Evolutionary conservation across 2,888 invertebrate genomes (phyloP), one percentile per base, ranked within the genome.

Genomic region (Platycheirus albimanus): DNA sequence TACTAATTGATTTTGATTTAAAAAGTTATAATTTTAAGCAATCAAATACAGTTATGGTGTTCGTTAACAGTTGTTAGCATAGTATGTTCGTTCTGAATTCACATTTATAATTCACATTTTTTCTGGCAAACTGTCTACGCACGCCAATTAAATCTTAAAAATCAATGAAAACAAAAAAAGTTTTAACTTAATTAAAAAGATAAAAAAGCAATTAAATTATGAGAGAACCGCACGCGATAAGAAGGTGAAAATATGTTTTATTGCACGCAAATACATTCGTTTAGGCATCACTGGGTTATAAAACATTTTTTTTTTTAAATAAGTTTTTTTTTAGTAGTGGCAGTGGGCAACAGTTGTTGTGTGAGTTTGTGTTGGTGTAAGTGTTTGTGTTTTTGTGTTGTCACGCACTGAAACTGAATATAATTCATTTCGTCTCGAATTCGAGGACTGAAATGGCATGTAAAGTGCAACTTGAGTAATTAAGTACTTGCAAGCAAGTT

Each of bases 131-230:
- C n/a, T n/a, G n/a, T n/a, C n/a, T 24, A 33, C 8, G 30, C 8
- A 33, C 30, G 7, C 30, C 7, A 33, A 7, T 33, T 33, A 33
- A 33, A 33, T 33, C 30, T 33, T 4, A 7, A 33, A 33, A 33
- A 33, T 33, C 30, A 33, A 41, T 41, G 3, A 13, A 41, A 41
- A 58, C 15, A 41, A 61, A 61, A 45, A 30, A 30, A n/a, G 10
- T 43, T 45, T 61, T 45, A 6, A 24, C 30, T 45, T 61, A 61
- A 61, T 61, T 61, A 61, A 61, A 45, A 33, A 4, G 8, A 8
- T 17, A 15, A n/a, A 58, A 24, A 30, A 11, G 13, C 3, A 41
- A 33, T 33, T 24, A 8, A 17, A 45, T 30, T 61, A 45, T 30
- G 45, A 15, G 3, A 19, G 17, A n/a, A 61, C 8, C 20, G 10